These are phyloP conservation scores for Remorina albescens DNA, from an alignment of 2,797 vertebrate species.

Conservation along the genomic window DNA sequence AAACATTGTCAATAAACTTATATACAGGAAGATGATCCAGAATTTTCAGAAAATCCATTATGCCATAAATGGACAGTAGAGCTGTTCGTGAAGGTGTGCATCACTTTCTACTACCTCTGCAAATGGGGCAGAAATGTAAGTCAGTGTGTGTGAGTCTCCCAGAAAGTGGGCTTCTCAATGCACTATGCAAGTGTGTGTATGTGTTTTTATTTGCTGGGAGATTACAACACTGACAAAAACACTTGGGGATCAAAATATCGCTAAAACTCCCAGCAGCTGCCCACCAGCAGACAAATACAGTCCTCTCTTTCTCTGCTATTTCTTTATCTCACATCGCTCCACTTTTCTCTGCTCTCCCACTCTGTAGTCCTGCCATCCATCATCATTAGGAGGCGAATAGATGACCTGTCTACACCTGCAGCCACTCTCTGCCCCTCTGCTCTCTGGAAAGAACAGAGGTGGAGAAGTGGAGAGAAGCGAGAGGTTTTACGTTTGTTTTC, in stretches of 20 bases:
- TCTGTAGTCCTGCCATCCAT: slow-evolving; percentile 69
- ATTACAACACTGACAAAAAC: slow-evolving; percentile 69
- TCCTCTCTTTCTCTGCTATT: slow-evolving; percentile 56
- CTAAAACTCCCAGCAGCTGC: slow-evolving; percentile 71
- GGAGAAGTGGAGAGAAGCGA: slow-evolving; percentile 23
- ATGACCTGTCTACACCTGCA: slow-evolving; percentile 77
- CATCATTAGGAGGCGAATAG: slow-evolving; percentile 79
- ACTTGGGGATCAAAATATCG: slow-evolving; percentile 68
- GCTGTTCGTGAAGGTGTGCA: slow-evolving; percentile 50
- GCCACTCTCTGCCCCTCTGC: slow-evolving; percentile 58
- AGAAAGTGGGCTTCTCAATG: slow-evolving; percentile 16
- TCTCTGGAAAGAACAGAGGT: slow-evolving; percentile 33
- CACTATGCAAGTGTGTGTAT: slow-evolving; percentile 34
- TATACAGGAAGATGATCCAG: background rate
- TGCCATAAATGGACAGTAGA: background rate
- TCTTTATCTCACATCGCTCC: slow-evolving; percentile 71
- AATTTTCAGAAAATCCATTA: slow-evolving; percentile 13
- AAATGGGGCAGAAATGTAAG: slow-evolving; percentile 57
- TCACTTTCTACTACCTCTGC: slow-evolving; percentile 33
- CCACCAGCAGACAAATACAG: slow-evolving; percentile 58
- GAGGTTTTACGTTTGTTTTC: too few relatives aligned
- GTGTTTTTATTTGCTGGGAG: slow-evolving; percentile 34
- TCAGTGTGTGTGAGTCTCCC: slow-evolving; percentile 7
- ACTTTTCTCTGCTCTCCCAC: slow-evolving; percentile 59
- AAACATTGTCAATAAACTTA: background rate